phyloP scores from a whole-genome alignment of 2,113 vertebrate species.

The Pelusios castaneus region DNA sequence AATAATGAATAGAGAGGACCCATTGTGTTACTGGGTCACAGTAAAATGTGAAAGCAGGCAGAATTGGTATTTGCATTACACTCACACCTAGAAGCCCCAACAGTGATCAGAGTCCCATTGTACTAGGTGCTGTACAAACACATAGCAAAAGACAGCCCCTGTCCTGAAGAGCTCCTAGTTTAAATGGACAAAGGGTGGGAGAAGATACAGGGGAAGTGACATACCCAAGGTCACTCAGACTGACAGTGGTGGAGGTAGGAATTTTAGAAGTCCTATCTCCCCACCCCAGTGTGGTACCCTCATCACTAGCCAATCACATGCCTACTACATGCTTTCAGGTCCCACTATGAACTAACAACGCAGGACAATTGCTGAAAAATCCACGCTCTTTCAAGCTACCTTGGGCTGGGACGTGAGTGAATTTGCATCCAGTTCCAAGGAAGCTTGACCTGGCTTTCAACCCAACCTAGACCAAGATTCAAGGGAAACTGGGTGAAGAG shows the following conservation, averaged over 20 bases:
- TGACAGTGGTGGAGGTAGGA: not conserved
- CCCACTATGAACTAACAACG: not conserved
- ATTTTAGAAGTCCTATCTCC: not conserved
- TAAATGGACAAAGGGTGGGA: not conserved
- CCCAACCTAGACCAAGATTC: not conserved
- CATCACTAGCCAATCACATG: no score
- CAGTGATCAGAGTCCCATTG: not conserved
- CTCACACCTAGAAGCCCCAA: not conserved
- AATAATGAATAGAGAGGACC: not conserved
- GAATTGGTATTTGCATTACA: not conserved
- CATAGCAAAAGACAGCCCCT: not conserved
- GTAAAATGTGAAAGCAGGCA: not conserved
- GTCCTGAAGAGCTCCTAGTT: not conserved
- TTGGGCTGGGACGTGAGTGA: not conserved
- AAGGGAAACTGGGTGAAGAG: not conserved
- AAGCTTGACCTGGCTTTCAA: not conserved
- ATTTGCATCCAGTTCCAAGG: not conserved
- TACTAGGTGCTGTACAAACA: not conserved
- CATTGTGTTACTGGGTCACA: not conserved
- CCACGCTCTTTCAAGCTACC: not conserved
- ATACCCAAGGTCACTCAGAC: not conserved
- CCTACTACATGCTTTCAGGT: no score
- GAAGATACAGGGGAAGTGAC: accelerated
- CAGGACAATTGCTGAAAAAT: not conserved
- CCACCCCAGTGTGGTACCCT: no score